Evolutionary conservation across 2,888 invertebrate species (phyloP).

Genomic region (Willowsia nigromaculata): DNA sequence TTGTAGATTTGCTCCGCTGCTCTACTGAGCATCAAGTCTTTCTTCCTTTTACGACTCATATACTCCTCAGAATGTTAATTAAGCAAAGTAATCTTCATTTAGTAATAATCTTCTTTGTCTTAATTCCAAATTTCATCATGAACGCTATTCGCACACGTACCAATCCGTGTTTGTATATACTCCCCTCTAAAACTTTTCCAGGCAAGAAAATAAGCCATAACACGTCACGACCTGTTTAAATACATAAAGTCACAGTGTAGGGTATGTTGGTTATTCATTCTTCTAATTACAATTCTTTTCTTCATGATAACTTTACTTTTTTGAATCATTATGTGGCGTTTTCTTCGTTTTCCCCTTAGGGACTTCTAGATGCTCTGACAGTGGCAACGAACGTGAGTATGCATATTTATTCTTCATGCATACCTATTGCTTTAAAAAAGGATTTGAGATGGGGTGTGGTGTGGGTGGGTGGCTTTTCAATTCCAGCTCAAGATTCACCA

Average conservation of each 20-base stretch:
- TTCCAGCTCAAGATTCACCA: not conserved
- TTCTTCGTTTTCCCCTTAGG: slow-evolving; percentile 16
- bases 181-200: slow-evolving; percentile 8
- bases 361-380: not conserved
- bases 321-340: slow-evolving; percentile 15
- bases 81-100: slow-evolving; percentile 77
- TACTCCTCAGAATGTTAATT: slow-evolving; percentile 75
- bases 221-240: not conserved
- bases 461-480: too few relatives aligned
- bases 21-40: not conserved
- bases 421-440: not conserved
- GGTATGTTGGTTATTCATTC: not conserved
- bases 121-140: slow-evolving; percentile 54
- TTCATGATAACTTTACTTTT: not conserved
- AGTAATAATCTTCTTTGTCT: slow-evolving; percentile 76
- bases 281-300: not conserved
- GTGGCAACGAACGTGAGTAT: not conserved
- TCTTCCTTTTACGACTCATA: slow-evolving; percentile 55
- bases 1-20: slow-evolving; percentile 28
- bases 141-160: not conserved
- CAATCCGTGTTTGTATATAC: not conserved
- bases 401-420: slow-evolving; percentile 34
- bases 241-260: not conserved
- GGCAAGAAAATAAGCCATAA: not conserved
- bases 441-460: not conserved